These are phyloP conservation scores for Eira barbara DNA, from an alignment of 2,113 vertebrate genomes.

Conservation along the genomic window DNA sequence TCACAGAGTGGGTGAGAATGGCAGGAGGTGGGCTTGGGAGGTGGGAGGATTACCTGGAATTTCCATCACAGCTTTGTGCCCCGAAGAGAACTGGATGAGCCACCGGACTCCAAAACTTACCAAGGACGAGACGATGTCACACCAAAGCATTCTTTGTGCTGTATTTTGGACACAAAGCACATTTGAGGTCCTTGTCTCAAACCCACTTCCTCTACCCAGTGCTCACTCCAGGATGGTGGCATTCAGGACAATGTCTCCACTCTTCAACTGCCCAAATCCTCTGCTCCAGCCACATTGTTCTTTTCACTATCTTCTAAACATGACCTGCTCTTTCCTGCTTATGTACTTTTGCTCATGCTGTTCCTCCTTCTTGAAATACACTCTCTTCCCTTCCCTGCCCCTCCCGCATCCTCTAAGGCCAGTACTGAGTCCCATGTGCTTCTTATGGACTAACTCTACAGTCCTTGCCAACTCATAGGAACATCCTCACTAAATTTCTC, in stretches of 20 bases:
- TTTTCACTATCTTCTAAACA: background rate
- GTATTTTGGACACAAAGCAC: background rate
- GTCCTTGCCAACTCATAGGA: background rate
- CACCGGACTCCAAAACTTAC: background rate
- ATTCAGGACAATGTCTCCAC: background rate
- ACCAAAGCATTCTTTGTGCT: background rate
- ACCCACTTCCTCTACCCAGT: background rate
- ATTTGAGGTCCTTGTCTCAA: background rate
- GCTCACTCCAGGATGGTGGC: background rate
- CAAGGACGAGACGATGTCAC: background rate
- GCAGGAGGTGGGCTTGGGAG: background rate
- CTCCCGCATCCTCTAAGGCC: background rate
- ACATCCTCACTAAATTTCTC: background rate
- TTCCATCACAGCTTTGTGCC: background rate
- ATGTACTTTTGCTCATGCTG: background rate
- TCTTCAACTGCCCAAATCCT: background rate
- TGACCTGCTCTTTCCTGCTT: background rate
- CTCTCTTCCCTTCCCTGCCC: background rate
- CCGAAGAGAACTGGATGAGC: background rate
- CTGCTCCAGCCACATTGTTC: background rate
- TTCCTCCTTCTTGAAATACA: background rate
- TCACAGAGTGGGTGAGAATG: background rate
- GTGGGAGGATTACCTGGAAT: background rate
- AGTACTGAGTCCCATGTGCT: background rate
- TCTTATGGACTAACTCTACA: background rate